phyloP scores from a whole-genome alignment of 2,888 invertebrate species.

The Pherbina coryleti region DNA sequence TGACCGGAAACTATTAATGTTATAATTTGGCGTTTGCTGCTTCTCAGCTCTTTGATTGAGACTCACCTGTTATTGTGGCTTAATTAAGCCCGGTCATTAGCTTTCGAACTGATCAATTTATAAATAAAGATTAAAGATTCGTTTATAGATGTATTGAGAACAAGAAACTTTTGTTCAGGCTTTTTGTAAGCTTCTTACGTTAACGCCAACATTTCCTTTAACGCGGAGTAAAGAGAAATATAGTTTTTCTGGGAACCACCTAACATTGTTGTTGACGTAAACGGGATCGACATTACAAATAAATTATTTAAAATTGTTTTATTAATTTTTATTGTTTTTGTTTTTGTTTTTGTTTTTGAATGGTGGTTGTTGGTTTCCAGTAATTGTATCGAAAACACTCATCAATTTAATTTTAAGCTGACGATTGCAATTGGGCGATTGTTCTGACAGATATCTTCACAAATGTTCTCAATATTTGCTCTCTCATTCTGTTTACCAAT shows the following conservation, averaged over 20 bases:
- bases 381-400: conserved; percentile 9
- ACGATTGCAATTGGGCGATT: conserved; percentile 22
- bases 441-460: conserved; percentile 6
- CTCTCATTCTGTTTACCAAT: background rate
- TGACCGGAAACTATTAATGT: conserved; percentile 20
- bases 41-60: background rate
- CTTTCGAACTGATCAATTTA: too few relatives aligned
- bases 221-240: background rate
- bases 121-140: too few relatives aligned
- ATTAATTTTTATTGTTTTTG: too few relatives aligned
- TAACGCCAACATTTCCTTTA: background rate
- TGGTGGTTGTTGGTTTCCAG: background rate
- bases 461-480: background rate
- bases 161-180: background rate
- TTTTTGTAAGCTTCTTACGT: background rate
- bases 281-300: too few relatives aligned
- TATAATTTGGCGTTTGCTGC: conserved; percentile 2
- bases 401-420: conserved; percentile 27
- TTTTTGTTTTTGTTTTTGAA: background rate
- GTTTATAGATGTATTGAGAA: background rate
- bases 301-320: too few relatives aligned
- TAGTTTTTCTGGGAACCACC: background rate
- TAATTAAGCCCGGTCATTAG: too few relatives aligned
- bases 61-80: background rate
- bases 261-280: background rate